Evolutionary conservation across 2,113 vertebrate genomes (phyloP).

Genomic region (Bathybates hornii): DNA sequence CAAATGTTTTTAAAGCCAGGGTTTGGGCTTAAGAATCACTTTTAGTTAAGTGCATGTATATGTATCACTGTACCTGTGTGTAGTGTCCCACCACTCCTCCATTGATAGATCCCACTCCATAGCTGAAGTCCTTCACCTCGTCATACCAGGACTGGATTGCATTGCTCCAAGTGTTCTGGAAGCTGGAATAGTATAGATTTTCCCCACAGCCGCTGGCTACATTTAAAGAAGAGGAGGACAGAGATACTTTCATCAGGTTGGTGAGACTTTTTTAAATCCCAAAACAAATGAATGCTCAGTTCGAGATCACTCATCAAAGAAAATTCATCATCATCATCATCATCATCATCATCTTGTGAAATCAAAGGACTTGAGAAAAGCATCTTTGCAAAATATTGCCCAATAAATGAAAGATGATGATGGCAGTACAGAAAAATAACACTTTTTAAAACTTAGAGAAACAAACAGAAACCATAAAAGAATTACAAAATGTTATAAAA

Average conservation of each 20-base stretch:
- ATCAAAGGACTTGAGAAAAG: neutral
- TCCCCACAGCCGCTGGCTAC: constrained; percentile 55
- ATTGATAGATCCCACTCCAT: constrained; percentile 41
- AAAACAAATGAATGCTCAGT: neutral
- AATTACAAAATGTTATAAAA: neutral
- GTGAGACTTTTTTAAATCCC: neutral
- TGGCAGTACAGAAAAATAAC: neutral
- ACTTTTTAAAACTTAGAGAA: neutral
- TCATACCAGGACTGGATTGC: constrained; percentile 51
- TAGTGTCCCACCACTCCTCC: constrained; percentile 51
- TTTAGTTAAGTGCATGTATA: neutral
- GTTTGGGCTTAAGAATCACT: neutral
- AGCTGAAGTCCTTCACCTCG: constrained; percentile 48
- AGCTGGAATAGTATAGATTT: constrained; percentile 53
- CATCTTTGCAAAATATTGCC: neutral
- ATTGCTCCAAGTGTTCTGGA: neutral
- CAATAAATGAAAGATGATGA: neutral
- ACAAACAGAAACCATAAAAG: neutral
- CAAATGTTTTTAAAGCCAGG: neutral
- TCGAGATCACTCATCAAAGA: neutral
- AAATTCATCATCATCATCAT: neutral
- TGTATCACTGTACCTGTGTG: constrained; percentile 45
- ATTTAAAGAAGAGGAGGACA: neutral
- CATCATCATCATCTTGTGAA: neutral
- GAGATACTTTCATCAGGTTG: neutral